Base-by-base conservation (phyloP, 92 coral and sea anemone species). In the Porites divaricata region DNA sequence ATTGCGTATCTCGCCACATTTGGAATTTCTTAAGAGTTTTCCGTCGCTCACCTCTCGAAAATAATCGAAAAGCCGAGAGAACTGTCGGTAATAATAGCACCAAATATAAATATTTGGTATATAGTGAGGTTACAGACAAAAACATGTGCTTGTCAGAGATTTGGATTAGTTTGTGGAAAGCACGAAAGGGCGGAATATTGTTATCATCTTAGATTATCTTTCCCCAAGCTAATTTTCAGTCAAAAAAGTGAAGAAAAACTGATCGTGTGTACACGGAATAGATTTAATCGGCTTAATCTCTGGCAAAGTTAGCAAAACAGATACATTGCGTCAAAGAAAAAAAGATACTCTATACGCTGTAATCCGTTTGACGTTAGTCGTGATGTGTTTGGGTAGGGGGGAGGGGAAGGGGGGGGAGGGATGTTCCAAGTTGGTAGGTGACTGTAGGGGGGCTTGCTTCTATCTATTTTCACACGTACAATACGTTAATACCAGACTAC, bases 221-320 rank as follows among this genome's bases (percentile, higher is more conserved):
- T 49, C 23, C 77, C 77, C 17, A 73, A 53, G 22, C 77, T 25
- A 51, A 73, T 51, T 73, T 20, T 73, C 41, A 20, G 63, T 20
- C 58, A 52, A 45, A 73, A 73, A 15, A 53, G 23, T 52, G 77
- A 22, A 52, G 77, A 45, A 73, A 52, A 22, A 45, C 16, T 1
- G 15, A 71, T 8, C 17, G n/a, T 6, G 17, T 2, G 16, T 54
- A 15, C 35, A 45, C 77, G 2, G 16, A 2, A 7, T 49, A 52
- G 24, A 22, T 52, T 23, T 51, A 20, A 69, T 25, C 73, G 73
- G 51, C 73, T 69, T 28, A 10, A 3, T 58, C 63, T n/a, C 5
- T 12, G n/a, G 19, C 19, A 8, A 19, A 70, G 45, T 3, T 17
- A 14, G 17, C 21, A 70, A 70, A 71, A 48, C 57, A 9, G 76